Evolutionary conservation across 2,113 vertebrate genomes (phyloP).

Genomic region (Petaurus breviceps): DNA sequence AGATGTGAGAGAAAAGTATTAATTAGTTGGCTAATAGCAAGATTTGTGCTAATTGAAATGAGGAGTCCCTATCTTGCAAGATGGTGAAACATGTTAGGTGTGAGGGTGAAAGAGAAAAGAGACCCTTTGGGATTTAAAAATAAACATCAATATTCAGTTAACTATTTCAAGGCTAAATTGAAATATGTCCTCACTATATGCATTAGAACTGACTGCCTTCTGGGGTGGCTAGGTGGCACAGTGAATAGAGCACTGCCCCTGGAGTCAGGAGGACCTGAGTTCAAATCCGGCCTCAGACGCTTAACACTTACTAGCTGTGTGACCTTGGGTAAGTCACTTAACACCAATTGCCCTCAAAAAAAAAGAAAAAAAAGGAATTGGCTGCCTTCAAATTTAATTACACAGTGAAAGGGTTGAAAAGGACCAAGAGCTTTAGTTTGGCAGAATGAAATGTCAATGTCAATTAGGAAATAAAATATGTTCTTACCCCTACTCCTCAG

Average conservation of each 20-base stretch:
- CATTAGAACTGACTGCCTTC: neutral
- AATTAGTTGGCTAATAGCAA: conserved; percentile 86
- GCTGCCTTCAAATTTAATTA: conserved; percentile 57
- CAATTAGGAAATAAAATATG: neutral
- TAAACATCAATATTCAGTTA: conserved; percentile 56
- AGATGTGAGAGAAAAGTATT: conserved; percentile 86
- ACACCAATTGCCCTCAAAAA: too few species aligned
- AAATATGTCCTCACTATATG: neutral
- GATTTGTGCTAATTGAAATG: conserved; percentile 86
- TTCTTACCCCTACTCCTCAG: neutral
- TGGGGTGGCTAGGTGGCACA: too few species aligned
- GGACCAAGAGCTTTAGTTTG: neutral
- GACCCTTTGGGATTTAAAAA: conserved; percentile 70
- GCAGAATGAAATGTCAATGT: conserved; percentile 7
- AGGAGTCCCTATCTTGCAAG: conserved; percentile 75
- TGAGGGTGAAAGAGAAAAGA: conserved; percentile 74
- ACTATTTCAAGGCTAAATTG: conserved; percentile 43
- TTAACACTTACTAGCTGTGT: too few species aligned
- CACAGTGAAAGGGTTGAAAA: conserved; percentile 38
- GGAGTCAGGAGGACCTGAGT: too few species aligned
- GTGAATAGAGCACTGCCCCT: too few species aligned
- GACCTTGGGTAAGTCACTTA: too few species aligned
- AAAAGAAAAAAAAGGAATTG: neutral
- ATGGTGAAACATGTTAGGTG: conserved; percentile 75
- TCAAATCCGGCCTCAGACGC: too few species aligned